A percentile compares a stretch with the other conserved stretches of the same genome.
Conservation (phyloP, 2,113 vertebrate species). For the Ailurus styani region DNA sequence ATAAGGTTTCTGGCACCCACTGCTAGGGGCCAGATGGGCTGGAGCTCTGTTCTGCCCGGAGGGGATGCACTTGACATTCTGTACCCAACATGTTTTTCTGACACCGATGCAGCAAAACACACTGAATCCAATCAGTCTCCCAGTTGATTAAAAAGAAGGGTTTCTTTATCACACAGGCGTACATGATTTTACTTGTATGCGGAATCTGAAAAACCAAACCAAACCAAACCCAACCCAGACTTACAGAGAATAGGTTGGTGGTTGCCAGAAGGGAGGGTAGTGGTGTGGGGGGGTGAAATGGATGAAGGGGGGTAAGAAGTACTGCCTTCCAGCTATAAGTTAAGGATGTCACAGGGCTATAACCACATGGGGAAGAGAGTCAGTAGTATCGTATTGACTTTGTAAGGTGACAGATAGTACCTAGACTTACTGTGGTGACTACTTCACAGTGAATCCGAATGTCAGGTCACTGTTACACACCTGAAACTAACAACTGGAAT, state of each 20-base stretch:
- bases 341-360: neutral
- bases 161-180: neutral
- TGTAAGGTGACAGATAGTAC: neutral
- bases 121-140: neutral
- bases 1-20: constrained; percentile 28
- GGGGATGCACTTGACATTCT: neutral
- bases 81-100: neutral
- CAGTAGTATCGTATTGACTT: neutral
- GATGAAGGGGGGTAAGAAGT: neutral
- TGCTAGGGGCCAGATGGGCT: neutral
- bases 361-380: neutral
- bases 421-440: neutral
- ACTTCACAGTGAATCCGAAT: neutral
- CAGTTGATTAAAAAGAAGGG: neutral
- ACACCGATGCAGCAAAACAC: neutral
- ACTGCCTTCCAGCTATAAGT: neutral
- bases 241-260: neutral
- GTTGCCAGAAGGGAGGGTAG: neutral
- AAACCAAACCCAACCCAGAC: neutral
- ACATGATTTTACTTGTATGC: neutral
- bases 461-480: neutral
- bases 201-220: neutral
- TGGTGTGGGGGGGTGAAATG: neutral
- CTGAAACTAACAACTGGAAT: neutral
- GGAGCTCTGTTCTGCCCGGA: neutral